Percentiles rank a stretch among this genome's conserved stretches.
phyloP scores from a whole-genome alignment of 2,797 vertebrate species.

The Microtus californicus region DNA sequence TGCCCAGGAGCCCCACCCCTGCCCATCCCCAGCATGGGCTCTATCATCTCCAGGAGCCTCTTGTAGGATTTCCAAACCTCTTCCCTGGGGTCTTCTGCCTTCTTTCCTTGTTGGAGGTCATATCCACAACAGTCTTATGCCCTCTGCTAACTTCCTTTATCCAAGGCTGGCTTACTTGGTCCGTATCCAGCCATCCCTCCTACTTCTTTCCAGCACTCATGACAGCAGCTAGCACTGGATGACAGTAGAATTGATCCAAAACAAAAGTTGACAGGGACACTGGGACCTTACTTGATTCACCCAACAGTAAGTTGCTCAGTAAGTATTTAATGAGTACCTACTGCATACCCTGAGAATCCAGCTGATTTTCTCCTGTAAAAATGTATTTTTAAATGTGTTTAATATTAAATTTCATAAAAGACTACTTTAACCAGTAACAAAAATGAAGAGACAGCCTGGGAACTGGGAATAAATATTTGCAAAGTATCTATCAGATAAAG shows the following conservation, averaged over 20 bases:
- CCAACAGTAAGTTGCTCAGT: background rate
- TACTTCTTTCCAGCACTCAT: background rate
- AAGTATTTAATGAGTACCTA: background rate
- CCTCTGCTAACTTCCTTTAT: background rate
- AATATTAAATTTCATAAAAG: slow-evolving; percentile 6
- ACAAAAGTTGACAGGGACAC: background rate
- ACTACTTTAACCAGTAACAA: slow-evolving; percentile 8
- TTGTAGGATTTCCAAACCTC: background rate
- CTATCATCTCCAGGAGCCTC: background rate
- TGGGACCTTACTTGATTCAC: background rate
- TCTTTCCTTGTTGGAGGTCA: background rate
- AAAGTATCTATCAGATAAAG: background rate
- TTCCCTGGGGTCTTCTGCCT: background rate
- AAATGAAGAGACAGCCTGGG: background rate
- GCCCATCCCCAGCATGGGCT: background rate
- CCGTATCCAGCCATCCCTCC: background rate
- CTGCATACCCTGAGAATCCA: background rate
- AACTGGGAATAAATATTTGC: background rate
- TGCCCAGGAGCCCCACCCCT: background rate
- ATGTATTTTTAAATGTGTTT: background rate
- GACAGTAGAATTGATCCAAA: background rate
- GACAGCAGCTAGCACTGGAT: background rate
- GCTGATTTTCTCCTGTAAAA: background rate
- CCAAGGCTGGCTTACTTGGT: background rate
- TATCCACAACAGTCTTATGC: background rate